Evolutionary conservation across 2,797 vertebrate genomes (phyloP), one percentile per base, ranked within the genome.

Genomic region (Rhynchonycteris naso): DNA sequence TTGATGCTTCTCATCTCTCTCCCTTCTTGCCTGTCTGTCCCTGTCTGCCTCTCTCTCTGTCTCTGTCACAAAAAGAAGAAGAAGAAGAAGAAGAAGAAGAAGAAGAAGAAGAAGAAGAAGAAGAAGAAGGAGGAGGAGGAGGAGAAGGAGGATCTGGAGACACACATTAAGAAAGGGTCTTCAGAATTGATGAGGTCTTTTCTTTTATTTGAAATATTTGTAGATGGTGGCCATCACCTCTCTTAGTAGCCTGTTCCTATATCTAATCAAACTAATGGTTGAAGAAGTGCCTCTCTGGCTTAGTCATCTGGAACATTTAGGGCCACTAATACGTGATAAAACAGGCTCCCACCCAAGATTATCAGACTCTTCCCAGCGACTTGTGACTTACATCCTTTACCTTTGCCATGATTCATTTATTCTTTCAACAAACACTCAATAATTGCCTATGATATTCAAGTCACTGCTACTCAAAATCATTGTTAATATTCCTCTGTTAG

Each of bases 381-480:
- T 84, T 72, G 30, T 65, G 88, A 89, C n/a, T 66, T 18, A 71
- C 4, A 78, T 79, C 12, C 24, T 91, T 95, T 89, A 79, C 12
- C 24, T 91, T 95, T 89, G 38, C 35, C 56, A 33, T 68, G 78
- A 80, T 89, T 92, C 52, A 78, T 79, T 21, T 52, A 13, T 47
- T 83, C 69, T 91, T 91, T 92, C 50, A 84, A 47, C 66, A 93
- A 59, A 38, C 26, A 74, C n/a, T 82, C 81, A 47, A 4, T 86
- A 90, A 91, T 72, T 88, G 50, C 28, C 47, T 82, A 15, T 66
- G 54, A 92, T 86, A 92, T 52, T 87, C 28, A 59, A 90, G 59
- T 84, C 26, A 90, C 30, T 79, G n/a, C n/a, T 74, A 74, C 56
- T 66, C 28, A 92, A 56, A 95, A 38, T 63, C 35, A 66, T 78